Percentiles rank a stretch among this genome's conserved stretches.
phyloP scores from a whole-genome alignment of 2,113 vertebrate genomes.

The Ammodramus savannarum region DNA sequence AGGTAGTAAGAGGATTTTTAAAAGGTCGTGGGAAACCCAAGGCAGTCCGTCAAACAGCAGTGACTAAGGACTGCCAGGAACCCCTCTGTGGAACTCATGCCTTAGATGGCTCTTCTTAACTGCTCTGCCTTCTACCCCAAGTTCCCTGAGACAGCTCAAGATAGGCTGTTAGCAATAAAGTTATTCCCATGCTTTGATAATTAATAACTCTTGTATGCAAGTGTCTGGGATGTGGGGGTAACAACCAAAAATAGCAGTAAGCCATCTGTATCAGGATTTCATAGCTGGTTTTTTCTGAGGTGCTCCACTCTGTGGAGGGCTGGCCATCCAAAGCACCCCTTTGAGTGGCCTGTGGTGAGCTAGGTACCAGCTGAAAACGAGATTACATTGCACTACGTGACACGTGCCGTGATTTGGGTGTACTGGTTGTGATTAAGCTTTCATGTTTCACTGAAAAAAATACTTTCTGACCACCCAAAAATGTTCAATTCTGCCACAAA shows the following conservation, averaged over 20 bases:
- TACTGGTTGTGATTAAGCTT: not conserved
- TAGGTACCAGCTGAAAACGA: not conserved
- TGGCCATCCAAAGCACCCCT: not conserved
- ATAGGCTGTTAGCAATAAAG: not conserved
- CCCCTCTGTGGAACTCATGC: not conserved
- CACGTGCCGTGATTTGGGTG: not conserved
- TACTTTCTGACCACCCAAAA: not conserved
- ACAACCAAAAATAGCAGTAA: not conserved
- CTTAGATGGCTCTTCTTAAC: not conserved
- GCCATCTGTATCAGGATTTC: not conserved
- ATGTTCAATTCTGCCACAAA: not conserved
- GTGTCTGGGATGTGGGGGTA: not conserved
- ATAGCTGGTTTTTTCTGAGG: not conserved
- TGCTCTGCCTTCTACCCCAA: not conserved
- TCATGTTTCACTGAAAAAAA: not conserved
- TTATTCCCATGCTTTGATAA: not conserved
- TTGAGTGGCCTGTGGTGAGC: not conserved
- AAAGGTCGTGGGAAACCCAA: slow-evolving; percentile 13
- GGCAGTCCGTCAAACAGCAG: not conserved
- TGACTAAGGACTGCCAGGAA: not conserved
- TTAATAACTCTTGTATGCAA: not conserved
- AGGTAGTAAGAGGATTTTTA: slow-evolving; percentile 19
- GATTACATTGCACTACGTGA: fast-evolving
- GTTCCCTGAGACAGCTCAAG: not conserved
- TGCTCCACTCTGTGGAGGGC: not conserved